Conservation (phyloP, 2,888 invertebrate genomes). For the Euzophera pinguis region DNA sequence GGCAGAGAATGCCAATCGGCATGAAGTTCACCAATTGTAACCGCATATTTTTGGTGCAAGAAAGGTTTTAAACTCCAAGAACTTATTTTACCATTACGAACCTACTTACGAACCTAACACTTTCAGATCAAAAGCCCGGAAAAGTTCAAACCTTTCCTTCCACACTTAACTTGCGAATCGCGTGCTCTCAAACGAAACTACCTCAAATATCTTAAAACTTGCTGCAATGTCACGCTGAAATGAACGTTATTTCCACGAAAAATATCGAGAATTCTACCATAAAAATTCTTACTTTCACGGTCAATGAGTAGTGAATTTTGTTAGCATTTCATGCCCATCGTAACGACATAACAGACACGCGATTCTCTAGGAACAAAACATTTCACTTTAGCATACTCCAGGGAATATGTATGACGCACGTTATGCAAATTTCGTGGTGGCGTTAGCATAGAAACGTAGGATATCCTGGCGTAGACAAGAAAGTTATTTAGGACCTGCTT, state of each 20-base stretch:
- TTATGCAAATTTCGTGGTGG: slow-evolving; percentile 2
- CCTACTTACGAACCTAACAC: no score
- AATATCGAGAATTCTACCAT: background rate
- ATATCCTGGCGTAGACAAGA: background rate
- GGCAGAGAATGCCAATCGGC: no score
- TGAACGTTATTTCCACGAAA: slow-evolving; percentile 20
- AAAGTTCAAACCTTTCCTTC: slow-evolving; percentile 9
- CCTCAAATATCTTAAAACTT: slow-evolving; percentile 20
- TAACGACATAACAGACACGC: slow-evolving; percentile 23
- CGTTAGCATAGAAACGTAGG: slow-evolving; percentile 2
- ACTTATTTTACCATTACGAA: no score
- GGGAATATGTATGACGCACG: slow-evolving; percentile 7
- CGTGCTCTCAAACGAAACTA: slow-evolving; percentile 32
- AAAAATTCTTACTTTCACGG: slow-evolving; percentile 15
- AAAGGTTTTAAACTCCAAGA: no score
- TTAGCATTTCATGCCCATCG: slow-evolving; percentile 21
- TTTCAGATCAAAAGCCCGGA: slow-evolving; percentile 10
- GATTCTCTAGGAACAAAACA: slow-evolving; percentile 16
- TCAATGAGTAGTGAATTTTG: slow-evolving; percentile 21
- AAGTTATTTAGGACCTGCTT: background rate
- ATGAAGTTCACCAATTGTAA: no score
- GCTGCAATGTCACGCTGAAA: slow-evolving; percentile 19
- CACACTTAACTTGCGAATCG: slow-evolving; percentile 34
- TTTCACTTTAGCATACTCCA: slow-evolving; percentile 12
- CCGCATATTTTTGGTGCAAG: no score